Evolutionary conservation across 2,888 invertebrate genomes (phyloP), one percentile per base, ranked within the genome.

Genomic region (Koerneria pararmatus): DNA sequence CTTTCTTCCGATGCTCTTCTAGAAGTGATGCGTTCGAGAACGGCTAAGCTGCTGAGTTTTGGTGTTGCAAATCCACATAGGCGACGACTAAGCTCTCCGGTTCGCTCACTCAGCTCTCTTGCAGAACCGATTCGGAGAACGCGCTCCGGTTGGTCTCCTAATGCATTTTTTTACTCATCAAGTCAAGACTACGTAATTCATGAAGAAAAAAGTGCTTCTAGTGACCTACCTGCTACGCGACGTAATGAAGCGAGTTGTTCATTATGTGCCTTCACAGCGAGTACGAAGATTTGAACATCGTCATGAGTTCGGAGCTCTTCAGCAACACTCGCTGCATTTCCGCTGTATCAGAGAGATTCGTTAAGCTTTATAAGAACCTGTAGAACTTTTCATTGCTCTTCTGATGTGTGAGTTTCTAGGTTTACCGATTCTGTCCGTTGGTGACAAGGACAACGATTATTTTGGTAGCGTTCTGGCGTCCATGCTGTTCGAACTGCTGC

Each of bases 371-470:
- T n/a, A n/a, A n/a, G n/a, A n/a, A n/a, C 54, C 54, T 64, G 5
- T 48, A n/a, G 3, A 2, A 27, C 60, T 41, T 48, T 35, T 51
- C 48, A n/a, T 24, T 34, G 3, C 54, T 24, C 37, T 3, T 46
- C 22, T 19, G 15, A 6, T 27, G 15, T 53, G 3, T 27, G 6
- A 5, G 15, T 4, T 2, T 27, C n/a, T 15, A n/a, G 11, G 46
- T 11, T 5, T 48, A 76, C 77, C 78, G 59, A 63, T 80, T 78
- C 54, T 77, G 77, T 62, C 81, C 81, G 58, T 77, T 79, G 1
- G 81, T 80, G 63, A 81, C 72, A 61, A 81, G 60, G n/a, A 81
- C 66, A 15, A 81, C 76, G 54, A 80, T 77, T n/a, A n/a, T n/a
- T 66, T 75, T 71, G 2, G 78, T 73, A 0, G 78, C 78, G 58